phyloP scores from a whole-genome alignment of 2,888 invertebrate species.

The Meganola albula region DNA sequence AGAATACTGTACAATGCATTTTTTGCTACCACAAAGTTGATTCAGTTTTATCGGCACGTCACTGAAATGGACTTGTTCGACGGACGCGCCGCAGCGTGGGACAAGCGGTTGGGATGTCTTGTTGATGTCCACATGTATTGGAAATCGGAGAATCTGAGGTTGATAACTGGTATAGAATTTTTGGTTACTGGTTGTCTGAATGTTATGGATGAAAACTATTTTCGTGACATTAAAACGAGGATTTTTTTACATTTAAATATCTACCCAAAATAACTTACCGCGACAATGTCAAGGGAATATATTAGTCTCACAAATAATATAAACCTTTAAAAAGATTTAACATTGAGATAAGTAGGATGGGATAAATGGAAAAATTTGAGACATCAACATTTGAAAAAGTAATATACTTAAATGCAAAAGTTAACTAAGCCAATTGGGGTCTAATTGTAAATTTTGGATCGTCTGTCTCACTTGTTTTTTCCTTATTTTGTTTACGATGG shows the following conservation, averaged over 20 bases:
- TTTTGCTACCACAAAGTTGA: conserved; percentile 38
- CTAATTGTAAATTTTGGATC: conserved; percentile 40
- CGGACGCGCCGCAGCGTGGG: conserved; percentile 39
- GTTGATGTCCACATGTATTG: conserved; percentile 17
- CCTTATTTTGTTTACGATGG: conserved; percentile 18
- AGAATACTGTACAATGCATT: conserved; percentile 29
- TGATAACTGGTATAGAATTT: conserved; percentile 6
- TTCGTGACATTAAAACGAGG: too few species aligned
- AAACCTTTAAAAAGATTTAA: too few species aligned
- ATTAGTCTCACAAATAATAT: too few species aligned
- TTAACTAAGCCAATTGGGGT: conserved; percentile 67
- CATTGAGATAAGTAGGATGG: too few species aligned
- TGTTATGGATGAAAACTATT: too few species aligned
- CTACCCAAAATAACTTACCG: too few species aligned
- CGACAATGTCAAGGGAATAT: too few species aligned
- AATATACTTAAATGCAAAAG: conserved; percentile 43
- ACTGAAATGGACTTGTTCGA: conserved; percentile 45
- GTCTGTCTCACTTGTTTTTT: conserved; percentile 27
- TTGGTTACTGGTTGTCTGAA: conserved; percentile 5
- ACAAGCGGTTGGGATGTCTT: conserved; percentile 23
- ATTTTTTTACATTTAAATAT: too few species aligned
- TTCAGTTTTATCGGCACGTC: conserved; percentile 36
- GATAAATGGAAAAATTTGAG: too few species aligned
- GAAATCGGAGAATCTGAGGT: conserved; percentile 12
- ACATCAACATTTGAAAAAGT: conserved; percentile 23